phyloP scores from a whole-genome alignment of 2,888 invertebrate genomes.

The Tetranychus piercei region DNA sequence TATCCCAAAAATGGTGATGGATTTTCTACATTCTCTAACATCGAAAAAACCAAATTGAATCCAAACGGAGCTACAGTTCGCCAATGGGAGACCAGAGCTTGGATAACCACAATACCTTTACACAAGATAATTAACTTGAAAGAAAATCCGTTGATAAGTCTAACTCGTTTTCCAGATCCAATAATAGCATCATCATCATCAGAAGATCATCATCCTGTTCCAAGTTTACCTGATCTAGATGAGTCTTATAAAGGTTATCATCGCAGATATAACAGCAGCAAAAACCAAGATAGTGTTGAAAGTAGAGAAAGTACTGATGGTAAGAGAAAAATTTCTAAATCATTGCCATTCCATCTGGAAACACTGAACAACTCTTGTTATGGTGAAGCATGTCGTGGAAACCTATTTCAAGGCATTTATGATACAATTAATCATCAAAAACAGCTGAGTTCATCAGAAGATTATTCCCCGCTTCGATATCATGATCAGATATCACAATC shows the following conservation, averaged over 20 bases:
- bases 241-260: not conserved
- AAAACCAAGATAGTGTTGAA: not conserved
- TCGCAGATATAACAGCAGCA: not conserved
- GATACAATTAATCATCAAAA: conserved; percentile 5
- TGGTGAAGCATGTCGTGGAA: not conserved
- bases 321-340: not conserved
- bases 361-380: not conserved
- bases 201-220: not conserved
- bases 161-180: not conserved
- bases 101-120: conserved; percentile 4
- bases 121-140: not conserved
- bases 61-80: not conserved
- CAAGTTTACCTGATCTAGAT: not conserved
- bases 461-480: not conserved
- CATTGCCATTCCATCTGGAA: not conserved
- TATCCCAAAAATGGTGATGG: not conserved
- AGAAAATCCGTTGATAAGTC: not conserved
- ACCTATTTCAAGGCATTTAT: not conserved
- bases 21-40: not conserved
- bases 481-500: not conserved
- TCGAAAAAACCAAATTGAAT: not conserved
- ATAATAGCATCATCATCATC: not conserved
- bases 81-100: conserved; percentile 4
- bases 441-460: not conserved
- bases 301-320: not conserved